Base-by-base conservation (phyloP, 2,113 vertebrate species). In the Etheostoma cragini region DNA sequence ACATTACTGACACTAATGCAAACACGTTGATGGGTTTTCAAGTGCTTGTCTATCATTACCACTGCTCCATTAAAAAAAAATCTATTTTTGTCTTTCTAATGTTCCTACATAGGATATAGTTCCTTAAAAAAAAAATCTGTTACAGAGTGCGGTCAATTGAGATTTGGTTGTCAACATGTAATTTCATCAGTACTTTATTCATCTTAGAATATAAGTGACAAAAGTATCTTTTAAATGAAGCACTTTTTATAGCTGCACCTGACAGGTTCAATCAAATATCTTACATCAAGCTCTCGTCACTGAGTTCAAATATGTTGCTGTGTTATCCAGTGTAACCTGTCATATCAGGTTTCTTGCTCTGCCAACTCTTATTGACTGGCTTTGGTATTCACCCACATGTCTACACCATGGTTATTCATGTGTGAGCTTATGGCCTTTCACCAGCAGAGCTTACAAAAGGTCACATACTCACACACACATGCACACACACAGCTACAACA, bases 401-500 rank as follows among this genome's bases (percentile, higher is more conserved):
- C 88, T 89, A n/a, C 79, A 49, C 84, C 33, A 70, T 80, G 83
- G 70, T 90, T 88, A 91, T 92, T 92, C 91, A 88, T 91, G 87
- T 87, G 87, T 70, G 81, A 86, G 81, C 46, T 65, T 66, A 78
- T 87, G 88, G 85, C 91, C 91, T 92, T 92, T 91, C 81, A 88
- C 87, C 72, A 87, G 75, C 78, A 50, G 78, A 56, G 85, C 71
- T 81, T 56, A 49, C 56, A 58, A 91, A 91, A 92, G 87, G 89
- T 91, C 89, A 88, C 49, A 80, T 38, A 75, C 81, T 24, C 52
- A 35, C 71, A 67, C 52, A 57, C 70, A 60, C 53, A 26, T 30
- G n/a, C 33, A 71, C 63, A 33, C 61, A 61, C 72, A 78, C 47
- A 68, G 11, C 13, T 8, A 70, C 73, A 68, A 56, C 80, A 26